Evolutionary conservation across 2,113 vertebrate genomes (phyloP).

Genomic region (Melierax canorus): DNA sequence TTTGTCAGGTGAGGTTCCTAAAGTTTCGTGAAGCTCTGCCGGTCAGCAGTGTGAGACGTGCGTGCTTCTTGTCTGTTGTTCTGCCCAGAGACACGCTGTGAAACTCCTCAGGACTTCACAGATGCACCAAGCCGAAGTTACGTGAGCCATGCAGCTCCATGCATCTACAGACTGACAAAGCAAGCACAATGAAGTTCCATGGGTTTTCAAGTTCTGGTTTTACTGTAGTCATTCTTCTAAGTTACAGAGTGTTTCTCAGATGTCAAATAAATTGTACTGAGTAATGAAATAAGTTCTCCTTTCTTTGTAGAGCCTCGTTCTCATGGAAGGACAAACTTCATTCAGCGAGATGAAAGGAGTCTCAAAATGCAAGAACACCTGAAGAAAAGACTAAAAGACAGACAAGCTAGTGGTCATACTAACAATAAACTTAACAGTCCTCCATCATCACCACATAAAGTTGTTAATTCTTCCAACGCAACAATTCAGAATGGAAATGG

Average conservation of each 20-base stretch:
- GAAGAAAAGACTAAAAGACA: slow-evolving; percentile 77
- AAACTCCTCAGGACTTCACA: background rate
- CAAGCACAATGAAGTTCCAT: background rate
- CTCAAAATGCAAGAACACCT: slow-evolving; percentile 78
- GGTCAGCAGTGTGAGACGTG: fast-evolving
- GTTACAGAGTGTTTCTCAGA: background rate
- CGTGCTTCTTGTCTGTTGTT: background rate
- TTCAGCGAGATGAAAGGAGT: slow-evolving; percentile 72
- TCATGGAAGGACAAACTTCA: slow-evolving; percentile 73
- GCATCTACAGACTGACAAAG: background rate
- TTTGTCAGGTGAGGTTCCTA: background rate
- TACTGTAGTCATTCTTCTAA: background rate
- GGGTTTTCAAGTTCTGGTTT: background rate
- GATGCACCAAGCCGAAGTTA: fast-evolving
- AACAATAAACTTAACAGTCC: slow-evolving; percentile 71
- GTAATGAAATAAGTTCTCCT: background rate
- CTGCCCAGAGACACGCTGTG: background rate
- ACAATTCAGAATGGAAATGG: slow-evolving; percentile 63
- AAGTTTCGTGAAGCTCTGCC: too few species aligned
- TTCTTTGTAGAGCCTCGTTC: slow-evolving; percentile 66
- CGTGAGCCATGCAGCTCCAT: fast-evolving
- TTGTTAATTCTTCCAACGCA: slow-evolving; percentile 22
- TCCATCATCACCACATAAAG: slow-evolving; percentile 70
- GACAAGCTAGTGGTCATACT: slow-evolving; percentile 59
- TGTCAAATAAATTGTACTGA: background rate